Percentiles rank a stretch among this genome's conserved stretches.
Evolutionary conservation across 2,888 invertebrate species (phyloP).

Genomic region (Macaria liturata): DNA sequence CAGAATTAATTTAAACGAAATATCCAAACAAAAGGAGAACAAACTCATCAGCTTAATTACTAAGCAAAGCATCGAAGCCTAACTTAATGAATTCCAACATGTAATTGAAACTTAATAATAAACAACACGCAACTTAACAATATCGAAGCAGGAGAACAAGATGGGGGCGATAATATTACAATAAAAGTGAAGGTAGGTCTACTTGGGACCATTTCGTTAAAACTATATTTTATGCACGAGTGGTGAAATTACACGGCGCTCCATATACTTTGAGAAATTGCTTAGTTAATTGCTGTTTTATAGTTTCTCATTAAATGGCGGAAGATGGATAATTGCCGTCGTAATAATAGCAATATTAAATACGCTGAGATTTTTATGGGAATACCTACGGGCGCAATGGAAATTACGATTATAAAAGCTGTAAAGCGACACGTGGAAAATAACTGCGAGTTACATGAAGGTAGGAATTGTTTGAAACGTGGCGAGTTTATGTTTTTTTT

Average conservation of each 20-base stretch:
- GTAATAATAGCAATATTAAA: conserved; percentile 35
- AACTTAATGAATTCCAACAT: conserved; percentile 20
- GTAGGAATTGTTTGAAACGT: neutral
- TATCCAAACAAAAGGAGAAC: conserved; percentile 11
- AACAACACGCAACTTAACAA: conserved; percentile 24
- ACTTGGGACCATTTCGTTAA: conserved; percentile 17
- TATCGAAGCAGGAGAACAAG: conserved; percentile 21
- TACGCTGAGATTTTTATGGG: conserved; percentile 34
- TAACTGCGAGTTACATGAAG: neutral
- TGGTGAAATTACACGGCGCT: conserved; percentile 42
- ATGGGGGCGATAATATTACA: conserved; percentile 26
- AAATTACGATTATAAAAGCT: conserved; percentile 15
- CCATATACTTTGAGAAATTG: conserved; percentile 43
- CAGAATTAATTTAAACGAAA: neutral
- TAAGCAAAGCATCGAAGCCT: conserved; percentile 12
- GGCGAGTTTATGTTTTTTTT: neutral
- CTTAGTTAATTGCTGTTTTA: conserved; percentile 52
- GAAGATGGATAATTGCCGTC: conserved; percentile 45
- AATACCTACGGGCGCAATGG: conserved; percentile 24
- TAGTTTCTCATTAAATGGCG: conserved; percentile 49
- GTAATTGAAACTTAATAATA: conserved; percentile 27
- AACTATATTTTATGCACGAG: conserved; percentile 31
- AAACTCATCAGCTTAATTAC: conserved; percentile 17
- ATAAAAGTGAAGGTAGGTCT: conserved; percentile 27
- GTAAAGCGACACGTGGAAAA: conserved; percentile 2